Percentiles rank a stretch among this genome's conserved stretches.
phyloP scores from a whole-genome alignment of 2,888 invertebrate genomes.

The Lobophora halterata region DNA sequence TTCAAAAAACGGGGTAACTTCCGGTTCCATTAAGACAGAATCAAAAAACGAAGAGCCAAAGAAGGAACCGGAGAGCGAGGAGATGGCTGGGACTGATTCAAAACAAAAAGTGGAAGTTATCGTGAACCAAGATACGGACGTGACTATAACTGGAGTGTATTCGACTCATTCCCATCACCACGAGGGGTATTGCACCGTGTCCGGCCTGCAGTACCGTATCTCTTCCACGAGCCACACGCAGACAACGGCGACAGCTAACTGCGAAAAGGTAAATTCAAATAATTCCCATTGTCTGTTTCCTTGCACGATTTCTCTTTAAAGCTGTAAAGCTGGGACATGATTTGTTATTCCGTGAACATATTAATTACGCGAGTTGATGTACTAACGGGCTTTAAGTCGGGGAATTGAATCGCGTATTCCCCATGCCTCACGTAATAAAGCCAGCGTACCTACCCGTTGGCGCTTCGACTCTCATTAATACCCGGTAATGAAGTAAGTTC shows the following conservation, averaged over 20 bases:
- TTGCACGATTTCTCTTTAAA: conserved; percentile 5
- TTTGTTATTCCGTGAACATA: conserved; percentile 19
- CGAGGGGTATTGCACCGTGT: conserved; percentile 91
- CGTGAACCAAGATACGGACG: conserved; percentile 92
- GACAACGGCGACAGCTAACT: conserved; percentile 91
- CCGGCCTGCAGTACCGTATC: conserved; percentile 92
- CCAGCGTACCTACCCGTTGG: conserved; percentile 45
- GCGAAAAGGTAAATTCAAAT: conserved; percentile 79
- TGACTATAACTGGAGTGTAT: conserved; percentile 93
- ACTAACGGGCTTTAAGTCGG: conserved; percentile 39
- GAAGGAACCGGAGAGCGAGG: conserved; percentile 67
- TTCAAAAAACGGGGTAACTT: conserved; percentile 75
- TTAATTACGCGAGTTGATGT: conserved; percentile 17
- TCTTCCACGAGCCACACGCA: conserved; percentile 93
- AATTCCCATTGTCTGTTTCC: conserved; percentile 3
- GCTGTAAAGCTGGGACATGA: conserved; percentile 11
- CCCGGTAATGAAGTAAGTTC: conserved; percentile 74
- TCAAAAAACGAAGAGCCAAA: conserved; percentile 68
- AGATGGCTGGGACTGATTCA: conserved; percentile 48
- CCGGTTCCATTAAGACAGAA: conserved; percentile 80
- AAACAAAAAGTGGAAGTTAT: conserved; percentile 88
- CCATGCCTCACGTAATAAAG: conserved; percentile 47
- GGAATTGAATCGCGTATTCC: conserved; percentile 50
- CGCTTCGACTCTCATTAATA: conserved; percentile 67
- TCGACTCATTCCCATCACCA: conserved; percentile 86